Conservation (phyloP, 2,113 vertebrate genomes). For the Sapayoa aenigma region DNA sequence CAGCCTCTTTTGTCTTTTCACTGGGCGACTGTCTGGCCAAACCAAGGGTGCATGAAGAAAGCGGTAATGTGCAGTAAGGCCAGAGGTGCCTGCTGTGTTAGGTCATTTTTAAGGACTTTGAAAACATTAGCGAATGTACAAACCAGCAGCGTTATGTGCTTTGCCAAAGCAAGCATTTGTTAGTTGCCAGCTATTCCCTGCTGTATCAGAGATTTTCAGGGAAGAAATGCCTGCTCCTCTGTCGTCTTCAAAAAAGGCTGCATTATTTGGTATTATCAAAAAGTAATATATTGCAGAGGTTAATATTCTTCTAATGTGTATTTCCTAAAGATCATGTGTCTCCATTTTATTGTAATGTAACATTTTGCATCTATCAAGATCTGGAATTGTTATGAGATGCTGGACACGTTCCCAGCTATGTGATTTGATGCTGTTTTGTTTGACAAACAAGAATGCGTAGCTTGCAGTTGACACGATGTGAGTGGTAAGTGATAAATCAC, state of each 20-base stretch:
- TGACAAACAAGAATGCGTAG: background rate
- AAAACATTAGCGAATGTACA: background rate
- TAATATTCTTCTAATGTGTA: background rate
- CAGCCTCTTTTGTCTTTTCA: rapidly evolving
- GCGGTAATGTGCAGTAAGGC: background rate
- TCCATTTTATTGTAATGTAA: background rate
- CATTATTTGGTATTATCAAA: background rate
- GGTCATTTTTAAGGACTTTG: background rate
- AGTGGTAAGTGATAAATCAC: slow-evolving; percentile 7
- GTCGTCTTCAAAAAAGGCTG: background rate
- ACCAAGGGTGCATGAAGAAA: background rate
- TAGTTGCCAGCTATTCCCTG: background rate
- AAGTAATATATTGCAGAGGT: background rate
- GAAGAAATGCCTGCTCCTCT: background rate
- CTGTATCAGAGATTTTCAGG: background rate
- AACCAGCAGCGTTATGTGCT: background rate
- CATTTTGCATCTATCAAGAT: background rate
- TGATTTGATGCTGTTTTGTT: slow-evolving; percentile 15
- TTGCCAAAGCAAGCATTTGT: background rate
- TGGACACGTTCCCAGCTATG: background rate
- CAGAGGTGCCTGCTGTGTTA: background rate
- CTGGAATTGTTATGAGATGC: background rate
- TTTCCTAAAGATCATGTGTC: background rate
- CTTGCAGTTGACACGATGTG: background rate
- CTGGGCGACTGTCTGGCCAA: background rate